Evolutionary conservation across 1,140 invertebrate species (phyloP).

Genomic region (Bombus confusus): DNA sequence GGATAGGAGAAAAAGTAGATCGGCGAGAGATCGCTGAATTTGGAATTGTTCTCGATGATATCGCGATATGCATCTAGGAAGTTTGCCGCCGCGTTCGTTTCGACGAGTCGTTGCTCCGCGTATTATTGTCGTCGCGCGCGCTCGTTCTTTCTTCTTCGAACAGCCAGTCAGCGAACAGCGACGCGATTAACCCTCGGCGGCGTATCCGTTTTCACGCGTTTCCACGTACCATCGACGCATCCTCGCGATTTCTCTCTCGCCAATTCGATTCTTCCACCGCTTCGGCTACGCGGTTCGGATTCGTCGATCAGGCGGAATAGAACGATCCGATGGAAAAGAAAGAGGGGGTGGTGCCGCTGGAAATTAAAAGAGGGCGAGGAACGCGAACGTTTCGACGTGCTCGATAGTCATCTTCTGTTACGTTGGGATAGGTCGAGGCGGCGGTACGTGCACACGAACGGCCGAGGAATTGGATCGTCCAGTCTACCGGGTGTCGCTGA

Average conservation of each 20-base stretch:
- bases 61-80: slow-evolving; percentile 19
- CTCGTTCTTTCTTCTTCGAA: background rate
- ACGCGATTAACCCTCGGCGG: background rate
- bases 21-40: slow-evolving; percentile 8
- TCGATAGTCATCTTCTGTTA: slow-evolving; percentile 74
- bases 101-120: too few relatives aligned
- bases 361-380: slow-evolving; percentile 47
- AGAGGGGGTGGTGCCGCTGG: background rate
- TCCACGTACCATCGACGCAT: background rate
- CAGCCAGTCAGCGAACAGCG: background rate
- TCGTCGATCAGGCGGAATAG: background rate
- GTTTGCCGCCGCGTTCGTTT: background rate
- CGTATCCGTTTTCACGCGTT: background rate
- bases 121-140: background rate
- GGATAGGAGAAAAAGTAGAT: slow-evolving; percentile 35
- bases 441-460: slow-evolving; percentile 60
- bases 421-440: slow-evolving; percentile 73
- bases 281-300: background rate
- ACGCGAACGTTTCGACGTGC: slow-evolving; percentile 64
- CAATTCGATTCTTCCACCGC: background rate
- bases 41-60: background rate
- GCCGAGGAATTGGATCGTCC: slow-evolving; percentile 73
- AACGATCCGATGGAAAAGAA: background rate
- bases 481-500: slow-evolving; percentile 69
- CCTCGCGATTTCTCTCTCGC: background rate